Evolutionary conservation across 2,888 invertebrate genomes (phyloP).

Genomic region (Mantis religiosa): DNA sequence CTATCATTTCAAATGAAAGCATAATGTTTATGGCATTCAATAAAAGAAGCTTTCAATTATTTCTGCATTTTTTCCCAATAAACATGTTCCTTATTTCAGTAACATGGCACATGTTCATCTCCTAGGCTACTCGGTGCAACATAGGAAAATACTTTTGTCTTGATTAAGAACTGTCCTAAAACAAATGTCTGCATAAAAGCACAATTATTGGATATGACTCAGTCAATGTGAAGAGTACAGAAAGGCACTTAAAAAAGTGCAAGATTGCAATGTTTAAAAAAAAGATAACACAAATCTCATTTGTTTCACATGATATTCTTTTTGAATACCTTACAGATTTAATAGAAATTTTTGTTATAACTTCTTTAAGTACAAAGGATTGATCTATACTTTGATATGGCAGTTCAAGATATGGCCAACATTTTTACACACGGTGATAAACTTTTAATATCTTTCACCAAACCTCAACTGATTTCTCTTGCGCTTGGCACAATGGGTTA

Average conservation of each 20-base stretch:
- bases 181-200: conserved; percentile 25
- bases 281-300: conserved; percentile 15
- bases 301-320: background rate
- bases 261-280: conserved; percentile 25
- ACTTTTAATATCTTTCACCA: conserved; percentile 16
- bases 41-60: background rate
- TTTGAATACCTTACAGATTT: conserved; percentile 15
- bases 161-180: conserved; percentile 20
- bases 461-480: conserved; percentile 11
- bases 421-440: conserved; percentile 12
- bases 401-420: conserved; percentile 31
- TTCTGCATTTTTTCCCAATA: background rate
- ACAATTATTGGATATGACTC: conserved; percentile 29
- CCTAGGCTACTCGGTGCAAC: background rate
- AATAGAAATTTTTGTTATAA: conserved; percentile 12
- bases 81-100: background rate
- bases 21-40: background rate
- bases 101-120: conserved; percentile 1
- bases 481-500: conserved; percentile 26
- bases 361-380: conserved; percentile 30
- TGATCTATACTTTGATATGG: conserved; percentile 30
- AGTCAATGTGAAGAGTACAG: conserved; percentile 27
- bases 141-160: background rate
- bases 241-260: conserved; percentile 29
- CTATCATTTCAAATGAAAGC: background rate